Percentiles rank a stretch among this genome's conserved stretches.
Conservation (phyloP, 2,113 vertebrate species). For the Pedetes capensis region DNA sequence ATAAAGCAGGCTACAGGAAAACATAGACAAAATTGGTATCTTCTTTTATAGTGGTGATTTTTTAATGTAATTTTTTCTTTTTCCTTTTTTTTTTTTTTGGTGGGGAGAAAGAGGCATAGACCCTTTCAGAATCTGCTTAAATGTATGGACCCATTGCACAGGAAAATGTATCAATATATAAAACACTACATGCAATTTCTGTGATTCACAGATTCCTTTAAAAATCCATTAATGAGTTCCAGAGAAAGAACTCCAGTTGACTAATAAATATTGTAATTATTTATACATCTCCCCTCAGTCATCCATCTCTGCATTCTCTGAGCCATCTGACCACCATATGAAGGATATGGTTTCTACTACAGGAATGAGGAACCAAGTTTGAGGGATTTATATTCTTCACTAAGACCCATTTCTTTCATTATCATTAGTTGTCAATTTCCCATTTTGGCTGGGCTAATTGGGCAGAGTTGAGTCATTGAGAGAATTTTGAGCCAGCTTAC, state of each 20-base stretch:
- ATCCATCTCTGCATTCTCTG: neutral
- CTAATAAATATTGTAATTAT: neutral
- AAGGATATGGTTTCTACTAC: neutral
- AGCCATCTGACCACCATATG: conserved; percentile 21
- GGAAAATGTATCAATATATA: neutral
- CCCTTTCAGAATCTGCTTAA: conserved; percentile 11
- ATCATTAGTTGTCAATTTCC: conserved; percentile 44
- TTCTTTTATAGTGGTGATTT: neutral
- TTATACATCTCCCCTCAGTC: neutral
- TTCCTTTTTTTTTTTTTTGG: neutral
- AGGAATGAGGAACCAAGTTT: neutral
- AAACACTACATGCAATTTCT: conserved; percentile 1
- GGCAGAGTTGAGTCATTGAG: conserved; percentile 36
- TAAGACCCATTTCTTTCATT: conserved; percentile 50
- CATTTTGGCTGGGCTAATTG: conserved; percentile 45
- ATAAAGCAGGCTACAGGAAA: neutral
- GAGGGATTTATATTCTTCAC: conserved; percentile 28
- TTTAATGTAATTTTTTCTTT: neutral
- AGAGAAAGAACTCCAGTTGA: neutral
- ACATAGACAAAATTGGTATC: neutral
- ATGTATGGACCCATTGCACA: neutral
- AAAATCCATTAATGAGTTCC: neutral
- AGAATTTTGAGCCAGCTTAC: conserved; percentile 28
- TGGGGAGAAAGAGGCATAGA: neutral
- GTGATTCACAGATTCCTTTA: conserved; percentile 5